Evolutionary conservation across 2,797 vertebrate genomes (phyloP).

Genomic region (Leptoclinus maculatus): DNA sequence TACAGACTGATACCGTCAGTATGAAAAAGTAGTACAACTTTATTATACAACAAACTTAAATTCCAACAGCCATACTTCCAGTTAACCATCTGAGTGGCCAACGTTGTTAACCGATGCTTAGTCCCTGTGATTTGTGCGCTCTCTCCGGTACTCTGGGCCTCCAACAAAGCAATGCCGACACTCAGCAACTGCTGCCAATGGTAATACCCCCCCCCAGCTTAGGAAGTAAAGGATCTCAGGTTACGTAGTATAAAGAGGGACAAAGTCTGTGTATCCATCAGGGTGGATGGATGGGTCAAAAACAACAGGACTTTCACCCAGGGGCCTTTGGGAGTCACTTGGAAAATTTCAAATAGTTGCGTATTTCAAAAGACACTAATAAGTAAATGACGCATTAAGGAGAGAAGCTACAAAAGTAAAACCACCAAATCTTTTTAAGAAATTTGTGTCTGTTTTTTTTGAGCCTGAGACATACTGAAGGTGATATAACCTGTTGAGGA

Average conservation of each 20-base stretch:
- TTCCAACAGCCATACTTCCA: neutral
- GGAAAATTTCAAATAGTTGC: neutral
- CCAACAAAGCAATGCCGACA: too few species aligned
- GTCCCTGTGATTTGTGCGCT: neutral
- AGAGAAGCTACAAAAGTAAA: neutral
- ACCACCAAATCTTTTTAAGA: neutral
- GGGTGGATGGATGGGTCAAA: too few species aligned
- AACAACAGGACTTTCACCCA: too few species aligned
- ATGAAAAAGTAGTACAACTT: neutral
- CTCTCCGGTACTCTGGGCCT: too few species aligned
- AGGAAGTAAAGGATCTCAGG: too few species aligned
- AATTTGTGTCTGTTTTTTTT: neutral
- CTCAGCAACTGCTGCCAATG: too few species aligned
- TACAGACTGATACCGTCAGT: neutral
- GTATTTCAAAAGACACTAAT: neutral
- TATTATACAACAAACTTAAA: neutral
- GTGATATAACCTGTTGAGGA: constrained; percentile 44
- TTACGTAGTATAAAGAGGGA: too few species aligned
- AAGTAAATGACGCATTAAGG: neutral
- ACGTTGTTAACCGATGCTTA: neutral
- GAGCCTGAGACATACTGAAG: neutral
- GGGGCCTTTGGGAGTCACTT: neutral
- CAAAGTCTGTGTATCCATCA: too few species aligned
- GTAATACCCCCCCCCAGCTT: too few species aligned
- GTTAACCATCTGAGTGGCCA: neutral